Conservation (phyloP, 2,797 vertebrate species). For the Coregonus suidteri region DNA sequence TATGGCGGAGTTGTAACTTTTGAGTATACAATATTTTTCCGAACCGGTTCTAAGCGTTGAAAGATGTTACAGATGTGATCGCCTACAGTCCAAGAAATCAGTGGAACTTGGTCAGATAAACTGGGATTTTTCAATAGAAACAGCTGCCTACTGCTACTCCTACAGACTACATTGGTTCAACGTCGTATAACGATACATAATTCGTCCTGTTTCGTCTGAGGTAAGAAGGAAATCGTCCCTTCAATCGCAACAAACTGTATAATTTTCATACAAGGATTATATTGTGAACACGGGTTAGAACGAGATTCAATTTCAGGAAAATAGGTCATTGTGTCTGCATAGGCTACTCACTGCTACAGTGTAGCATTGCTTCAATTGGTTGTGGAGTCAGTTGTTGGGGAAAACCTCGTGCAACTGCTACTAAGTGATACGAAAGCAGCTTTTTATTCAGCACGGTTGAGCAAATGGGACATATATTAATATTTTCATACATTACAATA, state of each 20-base stretch:
- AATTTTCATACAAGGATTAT: not conserved
- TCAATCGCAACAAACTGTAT: not conserved
- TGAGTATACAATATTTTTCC: not conserved
- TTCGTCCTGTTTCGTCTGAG: constrained; percentile 8
- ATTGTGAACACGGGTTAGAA: not conserved
- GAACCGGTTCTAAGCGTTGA: not conserved
- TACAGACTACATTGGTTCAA: not conserved
- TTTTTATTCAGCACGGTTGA: not conserved
- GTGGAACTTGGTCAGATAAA: constrained; percentile 6
- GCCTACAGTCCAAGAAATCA: not conserved
- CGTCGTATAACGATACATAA: not conserved
- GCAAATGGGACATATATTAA: not conserved
- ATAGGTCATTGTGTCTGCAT: constrained; percentile 33
- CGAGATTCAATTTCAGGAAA: constrained; percentile 4
- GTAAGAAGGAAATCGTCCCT: constrained; percentile 16
- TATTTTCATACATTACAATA: not conserved
- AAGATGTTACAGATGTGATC: constrained; percentile 6
- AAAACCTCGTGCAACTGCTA: constrained; percentile 13
- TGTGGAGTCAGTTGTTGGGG: not conserved
- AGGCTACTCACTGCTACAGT: constrained; percentile 5
- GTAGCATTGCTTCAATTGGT: not conserved
- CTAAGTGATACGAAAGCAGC: not conserved
- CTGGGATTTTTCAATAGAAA: not conserved
- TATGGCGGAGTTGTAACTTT: constrained; percentile 7
- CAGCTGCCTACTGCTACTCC: not conserved